phyloP scores from a whole-genome alignment of 64 coral and sea anemone species.

The Hydrozoanthus tunicans region DNA sequence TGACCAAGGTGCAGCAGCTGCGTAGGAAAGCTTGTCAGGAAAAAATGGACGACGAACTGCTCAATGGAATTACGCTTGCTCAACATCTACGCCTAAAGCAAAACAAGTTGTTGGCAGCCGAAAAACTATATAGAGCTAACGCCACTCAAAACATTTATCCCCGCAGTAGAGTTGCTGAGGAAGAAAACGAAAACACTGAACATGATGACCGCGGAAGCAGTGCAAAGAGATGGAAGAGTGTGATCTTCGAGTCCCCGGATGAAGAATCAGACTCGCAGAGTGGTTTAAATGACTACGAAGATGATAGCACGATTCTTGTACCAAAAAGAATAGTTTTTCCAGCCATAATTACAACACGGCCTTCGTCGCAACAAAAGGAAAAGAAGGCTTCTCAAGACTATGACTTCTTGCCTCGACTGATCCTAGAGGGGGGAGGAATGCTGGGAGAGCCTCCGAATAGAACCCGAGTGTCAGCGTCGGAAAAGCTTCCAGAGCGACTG shows the following conservation, averaged over 20 bases:
- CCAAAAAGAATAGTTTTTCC: constrained; percentile 51
- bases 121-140: not conserved
- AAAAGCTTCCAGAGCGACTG: not conserved
- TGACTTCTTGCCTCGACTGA: constrained; percentile 27
- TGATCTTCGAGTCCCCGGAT: constrained; percentile 33
- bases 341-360: constrained; percentile 30
- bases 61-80: constrained; percentile 44
- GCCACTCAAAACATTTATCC: not conserved
- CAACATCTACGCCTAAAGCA: constrained; percentile 48
- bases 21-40: constrained; percentile 65
- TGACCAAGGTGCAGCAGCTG: constrained; percentile 52
- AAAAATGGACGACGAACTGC: constrained; percentile 50
- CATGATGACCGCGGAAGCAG: not conserved
- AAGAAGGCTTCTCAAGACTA: constrained; percentile 22
- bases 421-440: not conserved
- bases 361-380: constrained; percentile 23
- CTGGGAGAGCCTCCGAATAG: constrained; percentile 8
- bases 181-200: constrained; percentile 56
- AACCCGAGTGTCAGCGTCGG: not conserved
- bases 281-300: not conserved
- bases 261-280: constrained; percentile 31
- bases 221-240: constrained; percentile 52
- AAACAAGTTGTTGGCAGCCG: constrained; percentile 40
- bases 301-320: constrained; percentile 7
- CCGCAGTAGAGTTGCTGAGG: constrained; percentile 29